A percentile compares a stretch with the other conserved stretches of the same genome.
Conservation (phyloP, 2,113 vertebrate species). For the Ciconia stormi region DNA sequence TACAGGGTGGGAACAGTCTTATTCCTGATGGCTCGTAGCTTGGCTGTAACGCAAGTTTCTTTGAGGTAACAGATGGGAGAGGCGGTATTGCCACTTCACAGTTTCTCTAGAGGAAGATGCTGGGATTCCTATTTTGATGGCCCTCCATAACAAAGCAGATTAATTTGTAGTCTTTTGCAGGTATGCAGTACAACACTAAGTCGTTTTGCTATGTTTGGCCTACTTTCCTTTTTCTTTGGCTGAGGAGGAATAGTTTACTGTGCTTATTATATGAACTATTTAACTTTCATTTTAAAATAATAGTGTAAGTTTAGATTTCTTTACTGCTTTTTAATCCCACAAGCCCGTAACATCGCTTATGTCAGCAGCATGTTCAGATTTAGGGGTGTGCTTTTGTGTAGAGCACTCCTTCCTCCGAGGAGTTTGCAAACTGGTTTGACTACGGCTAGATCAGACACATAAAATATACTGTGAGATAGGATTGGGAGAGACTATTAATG, state of each 20-base stretch:
- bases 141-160: not conserved
- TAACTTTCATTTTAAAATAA: not conserved
- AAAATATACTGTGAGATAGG: not conserved
- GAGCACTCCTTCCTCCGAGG: not conserved
- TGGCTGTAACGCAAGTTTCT: not conserved
- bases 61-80: not conserved
- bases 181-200: rapidly evolving
- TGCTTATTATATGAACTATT: not conserved
- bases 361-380: not conserved
- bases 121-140: not conserved
- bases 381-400: not conserved
- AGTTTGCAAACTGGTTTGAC: not conserved
- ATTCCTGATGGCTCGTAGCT: rapidly evolving
- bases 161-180: not conserved
- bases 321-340: not conserved
- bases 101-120: not conserved
- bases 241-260: not conserved
- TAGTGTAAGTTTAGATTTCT: not conserved
- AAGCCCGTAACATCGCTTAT: not conserved
- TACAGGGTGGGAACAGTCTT: not conserved
- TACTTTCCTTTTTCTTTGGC: not conserved
- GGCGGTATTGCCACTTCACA: rapidly evolving
- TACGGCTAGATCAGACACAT: not conserved
- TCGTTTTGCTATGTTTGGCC: not conserved
- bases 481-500: not conserved